Conservation (phyloP, 1,140 invertebrate genomes). For the Aphidius gifuensis region DNA sequence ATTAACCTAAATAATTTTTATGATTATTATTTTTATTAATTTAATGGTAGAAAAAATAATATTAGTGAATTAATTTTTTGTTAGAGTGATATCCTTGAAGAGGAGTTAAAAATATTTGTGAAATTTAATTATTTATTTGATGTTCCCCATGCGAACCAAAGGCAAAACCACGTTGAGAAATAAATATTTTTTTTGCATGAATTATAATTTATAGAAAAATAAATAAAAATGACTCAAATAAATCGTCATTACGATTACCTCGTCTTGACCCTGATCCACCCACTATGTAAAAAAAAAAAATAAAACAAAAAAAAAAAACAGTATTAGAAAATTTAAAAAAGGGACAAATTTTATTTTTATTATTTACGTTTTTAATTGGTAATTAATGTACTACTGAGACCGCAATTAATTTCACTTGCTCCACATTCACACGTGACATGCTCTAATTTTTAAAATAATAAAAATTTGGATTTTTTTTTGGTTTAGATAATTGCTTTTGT, state of each 20-base stretch:
- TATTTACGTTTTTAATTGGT: not conserved
- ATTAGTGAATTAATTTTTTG: too few species aligned
- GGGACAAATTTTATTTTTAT: conserved; percentile 21
- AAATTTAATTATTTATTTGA: not conserved
- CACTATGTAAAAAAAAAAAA: conserved; percentile 58
- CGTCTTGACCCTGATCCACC: conserved; percentile 64
- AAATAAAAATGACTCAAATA: conserved; percentile 32
- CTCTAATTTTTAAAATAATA: conserved; percentile 30
- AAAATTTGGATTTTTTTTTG: conserved; percentile 24
- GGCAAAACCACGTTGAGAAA: not conserved
- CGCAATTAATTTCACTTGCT: conserved; percentile 12
- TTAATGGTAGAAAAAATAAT: too few species aligned
- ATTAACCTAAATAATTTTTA: too few species aligned
- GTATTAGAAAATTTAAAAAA: conserved; percentile 12
- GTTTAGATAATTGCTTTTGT: conserved; percentile 21
- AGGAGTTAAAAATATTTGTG: too few species aligned
- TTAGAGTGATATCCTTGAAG: too few species aligned
- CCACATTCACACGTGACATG: conserved; percentile 20
- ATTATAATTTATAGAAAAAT: conserved; percentile 23
- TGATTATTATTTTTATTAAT: too few species aligned
- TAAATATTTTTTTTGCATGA: conserved; percentile 9
- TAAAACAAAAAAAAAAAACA: conserved; percentile 27
- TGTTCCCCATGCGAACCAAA: conserved; percentile 15
- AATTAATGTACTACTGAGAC: not conserved
- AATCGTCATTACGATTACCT: conserved; percentile 55